A percentile compares a stretch with the other conserved stretches of the same genome.
phyloP scores from a whole-genome alignment of 92 coral and sea anemone species.

The Porites rus region DNA sequence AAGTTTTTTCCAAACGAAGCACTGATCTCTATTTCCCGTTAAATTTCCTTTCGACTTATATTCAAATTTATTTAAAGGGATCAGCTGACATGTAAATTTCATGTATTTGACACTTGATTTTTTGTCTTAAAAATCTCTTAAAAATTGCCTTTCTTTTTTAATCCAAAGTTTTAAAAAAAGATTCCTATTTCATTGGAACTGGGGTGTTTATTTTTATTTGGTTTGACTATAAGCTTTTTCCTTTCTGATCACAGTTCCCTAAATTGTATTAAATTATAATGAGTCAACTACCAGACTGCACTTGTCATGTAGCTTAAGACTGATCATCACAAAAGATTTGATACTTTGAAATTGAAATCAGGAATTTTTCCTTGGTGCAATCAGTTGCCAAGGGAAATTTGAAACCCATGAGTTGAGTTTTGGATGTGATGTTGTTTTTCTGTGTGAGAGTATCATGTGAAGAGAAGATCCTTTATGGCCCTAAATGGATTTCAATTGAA shows the following conservation, averaged over 20 bases:
- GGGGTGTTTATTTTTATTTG: slow-evolving; percentile 29
- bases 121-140: background rate
- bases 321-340: slow-evolving; percentile 32
- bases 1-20: background rate
- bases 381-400: slow-evolving; percentile 22
- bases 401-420: slow-evolving; percentile 3
- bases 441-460: slow-evolving; percentile 89
- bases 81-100: slow-evolving; percentile 49
- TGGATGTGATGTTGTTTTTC: slow-evolving; percentile 67
- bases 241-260: slow-evolving; percentile 30
- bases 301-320: slow-evolving; percentile 50
- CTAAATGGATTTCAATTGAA: slow-evolving; percentile 88
- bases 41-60: background rate
- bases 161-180: background rate
- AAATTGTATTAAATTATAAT: slow-evolving; percentile 64
- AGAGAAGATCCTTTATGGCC: slow-evolving; percentile 64
- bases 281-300: slow-evolving; percentile 45
- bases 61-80: slow-evolving; percentile 21
- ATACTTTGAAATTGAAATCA: slow-evolving; percentile 21
- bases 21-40: slow-evolving; percentile 13
- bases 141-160: background rate
- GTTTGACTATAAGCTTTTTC: slow-evolving; percentile 27
- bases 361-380: slow-evolving; percentile 13
- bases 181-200: background rate
- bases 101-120: slow-evolving; percentile 23